phyloP scores from a whole-genome alignment of 2,888 invertebrate species.

The Euproctis similis region DNA sequence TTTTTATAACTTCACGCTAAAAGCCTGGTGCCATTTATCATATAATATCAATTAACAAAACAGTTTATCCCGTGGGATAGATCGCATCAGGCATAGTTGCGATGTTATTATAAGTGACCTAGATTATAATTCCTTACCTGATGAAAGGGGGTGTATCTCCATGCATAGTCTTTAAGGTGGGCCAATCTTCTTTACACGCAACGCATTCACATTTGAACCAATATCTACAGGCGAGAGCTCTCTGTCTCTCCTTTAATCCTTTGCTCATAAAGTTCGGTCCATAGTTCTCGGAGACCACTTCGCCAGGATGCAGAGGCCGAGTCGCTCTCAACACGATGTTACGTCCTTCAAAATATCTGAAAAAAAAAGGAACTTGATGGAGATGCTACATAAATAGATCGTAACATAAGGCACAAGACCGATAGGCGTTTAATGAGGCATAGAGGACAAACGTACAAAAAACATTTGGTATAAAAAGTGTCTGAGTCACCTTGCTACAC shows the following conservation, averaged over 20 bases:
- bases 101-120: no score
- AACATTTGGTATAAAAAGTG: no score
- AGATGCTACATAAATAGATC: no score
- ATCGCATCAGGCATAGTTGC: no score
- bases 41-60: no score
- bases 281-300: constrained; percentile 87
- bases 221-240: constrained; percentile 81
- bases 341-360: constrained; percentile 83
- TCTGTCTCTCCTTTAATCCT: constrained; percentile 76
- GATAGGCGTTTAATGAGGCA: no score
- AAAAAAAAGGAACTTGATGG: background rate
- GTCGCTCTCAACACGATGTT: constrained; percentile 81
- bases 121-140: constrained; percentile 35
- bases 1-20: no score
- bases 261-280: constrained; percentile 81
- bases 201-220: constrained; percentile 86
- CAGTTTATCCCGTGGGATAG: no score
- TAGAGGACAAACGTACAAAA: no score
- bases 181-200: constrained; percentile 86
- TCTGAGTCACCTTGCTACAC: constrained; percentile 86
- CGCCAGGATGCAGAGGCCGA: constrained; percentile 79
- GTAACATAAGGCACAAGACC: no score
- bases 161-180: constrained; percentile 77
- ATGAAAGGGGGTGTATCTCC: constrained; percentile 57
- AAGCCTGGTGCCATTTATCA: no score